A percentile compares a stretch with the other conserved stretches of the same genome.
These are phyloP conservation scores for Ephydatia muelleri DNA, from an alignment of 37 sponge, comb jelly and placozoan genomes.

Conservation along the genomic window DNA sequence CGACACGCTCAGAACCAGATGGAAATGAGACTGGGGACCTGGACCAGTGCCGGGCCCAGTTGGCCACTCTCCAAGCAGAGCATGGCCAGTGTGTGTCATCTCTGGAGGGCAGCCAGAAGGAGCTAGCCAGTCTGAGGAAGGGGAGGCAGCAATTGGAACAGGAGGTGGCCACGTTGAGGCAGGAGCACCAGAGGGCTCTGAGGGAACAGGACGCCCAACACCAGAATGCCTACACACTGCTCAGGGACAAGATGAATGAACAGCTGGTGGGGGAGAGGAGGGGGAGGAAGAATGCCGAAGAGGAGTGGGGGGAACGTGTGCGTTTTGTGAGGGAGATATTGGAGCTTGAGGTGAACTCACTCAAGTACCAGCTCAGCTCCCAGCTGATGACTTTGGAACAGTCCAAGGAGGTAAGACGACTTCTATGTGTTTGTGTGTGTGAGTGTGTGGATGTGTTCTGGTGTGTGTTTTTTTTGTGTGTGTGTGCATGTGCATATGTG, in stretches of 20 bases:
- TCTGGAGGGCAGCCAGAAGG: not conserved
- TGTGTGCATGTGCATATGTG: conserved; percentile 10
- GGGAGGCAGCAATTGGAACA: not conserved
- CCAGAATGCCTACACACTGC: not conserved
- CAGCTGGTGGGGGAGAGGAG: conserved; percentile 25
- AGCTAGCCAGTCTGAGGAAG: not conserved
- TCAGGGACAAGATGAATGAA: not conserved
- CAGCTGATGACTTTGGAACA: conserved; percentile 52
- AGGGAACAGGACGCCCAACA: not conserved
- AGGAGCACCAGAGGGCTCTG: conserved; percentile 9
- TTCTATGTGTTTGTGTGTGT: conserved; percentile 27
- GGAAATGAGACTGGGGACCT: not conserved
- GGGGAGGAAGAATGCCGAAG: not conserved
- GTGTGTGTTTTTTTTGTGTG: conserved; percentile 1
- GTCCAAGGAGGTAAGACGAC: conserved; percentile 49
- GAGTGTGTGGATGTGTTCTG: not conserved
- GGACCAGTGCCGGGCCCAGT: not conserved
- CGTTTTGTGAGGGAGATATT: conserved; percentile 29
- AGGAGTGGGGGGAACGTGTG: conserved; percentile 55
- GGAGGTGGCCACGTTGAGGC: not conserved
- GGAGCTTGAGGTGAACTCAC: conserved; percentile 45
- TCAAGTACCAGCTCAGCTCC: conserved; percentile 69
- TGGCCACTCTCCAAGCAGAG: not conserved
- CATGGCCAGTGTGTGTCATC: not conserved
- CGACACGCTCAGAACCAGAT: not conserved